Percentiles rank a stretch among this genome's conserved stretches.
These are phyloP conservation scores for Spodoptera exigua DNA, from an alignment of 2,888 invertebrate species.

Conservation along the genomic window DNA sequence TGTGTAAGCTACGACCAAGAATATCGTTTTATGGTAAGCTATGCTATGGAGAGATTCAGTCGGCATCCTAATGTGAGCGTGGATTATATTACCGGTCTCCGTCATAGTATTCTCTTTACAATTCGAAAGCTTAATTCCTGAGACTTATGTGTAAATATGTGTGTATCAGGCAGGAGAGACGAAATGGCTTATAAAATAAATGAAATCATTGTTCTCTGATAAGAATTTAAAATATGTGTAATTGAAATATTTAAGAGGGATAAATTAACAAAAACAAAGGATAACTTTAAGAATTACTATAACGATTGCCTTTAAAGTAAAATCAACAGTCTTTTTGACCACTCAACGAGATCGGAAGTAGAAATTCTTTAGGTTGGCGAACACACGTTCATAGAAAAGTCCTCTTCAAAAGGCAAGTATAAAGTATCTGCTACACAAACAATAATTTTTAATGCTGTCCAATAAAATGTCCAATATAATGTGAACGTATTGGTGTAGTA, in stretches of 20 bases:
- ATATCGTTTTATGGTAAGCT: conserved; percentile 46
- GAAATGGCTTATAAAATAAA: no score
- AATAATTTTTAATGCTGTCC: conserved; percentile 48
- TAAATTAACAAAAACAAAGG: no score
- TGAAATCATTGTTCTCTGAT: no score
- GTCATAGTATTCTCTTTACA: conserved; percentile 28
- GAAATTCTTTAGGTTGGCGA: background rate
- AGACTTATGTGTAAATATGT: conserved; percentile 2
- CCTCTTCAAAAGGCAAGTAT: conserved; percentile 8
- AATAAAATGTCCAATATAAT: conserved; percentile 52
- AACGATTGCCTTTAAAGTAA: no score
- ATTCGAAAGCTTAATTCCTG: conserved; percentile 29
- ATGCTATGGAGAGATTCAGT: conserved; percentile 31
- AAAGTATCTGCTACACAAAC: conserved; percentile 36
- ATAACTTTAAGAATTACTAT: no score
- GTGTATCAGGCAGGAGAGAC: conserved; percentile 3
- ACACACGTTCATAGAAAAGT: background rate
- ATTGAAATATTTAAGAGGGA: no score
- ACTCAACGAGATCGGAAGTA: background rate
- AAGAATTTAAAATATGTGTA: no score
- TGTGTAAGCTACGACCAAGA: conserved; percentile 48
- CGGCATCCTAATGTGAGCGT: conserved; percentile 33
- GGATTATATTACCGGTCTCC: conserved; percentile 22
- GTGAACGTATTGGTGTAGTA: conserved; percentile 39
- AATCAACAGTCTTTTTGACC: no score